Base-by-base conservation (phyloP, 2,797 vertebrate genomes). In the Hippopotamyrus pictus region DNA sequence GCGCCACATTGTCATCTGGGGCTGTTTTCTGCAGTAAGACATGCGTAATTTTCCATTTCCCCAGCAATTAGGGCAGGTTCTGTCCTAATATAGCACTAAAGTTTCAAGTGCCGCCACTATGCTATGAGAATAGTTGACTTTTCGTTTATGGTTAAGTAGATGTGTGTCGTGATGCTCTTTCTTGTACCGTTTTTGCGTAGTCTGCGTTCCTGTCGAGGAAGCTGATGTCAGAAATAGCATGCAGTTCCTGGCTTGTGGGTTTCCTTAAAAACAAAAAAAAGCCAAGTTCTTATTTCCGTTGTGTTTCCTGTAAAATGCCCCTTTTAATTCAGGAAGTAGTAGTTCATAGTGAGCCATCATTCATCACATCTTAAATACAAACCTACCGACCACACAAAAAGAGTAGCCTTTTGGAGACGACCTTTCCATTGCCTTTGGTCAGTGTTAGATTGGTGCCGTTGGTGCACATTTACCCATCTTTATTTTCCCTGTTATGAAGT, bases 201-300 rank as follows among this genome's bases (percentile, higher is more conserved):
- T 6, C 29, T 89, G 57, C 54, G 25, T 90, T 91, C 87, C 44
- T 62, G 65, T 79, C 5, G 51, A 50, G 79, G 90, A 85, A 88
- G 19, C n/a, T 48, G 37, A 89, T 89, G 48, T 89, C 86, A 59
- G 65, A 89, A 73, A 41, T 90, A 51, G 37, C 51, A 69, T 86
- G 86, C 88, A 41, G 11, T 86, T 29, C 73, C 50, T 88, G 41
- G 17, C 65, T 54, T 88, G 79, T 88, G 51, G 33, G 54, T 88
- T 89, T 89, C 51, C 69, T 51, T 37, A 59, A 79, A 25, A 48
- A 9, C 8, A 41, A 86, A 25, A 73, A 7, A 41, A 37, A 86
- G 44, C 33, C 59, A 59, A 46, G 29, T 48, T 59, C 12, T 14
- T 84, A 85, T 41, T 59, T 85, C 11, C 7, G 8, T 37, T 88